A percentile compares a stretch with the other conserved stretches of the same genome.
Evolutionary conservation across 2,797 vertebrate species (phyloP).

Genomic region (Distichodus sexfasciatus): DNA sequence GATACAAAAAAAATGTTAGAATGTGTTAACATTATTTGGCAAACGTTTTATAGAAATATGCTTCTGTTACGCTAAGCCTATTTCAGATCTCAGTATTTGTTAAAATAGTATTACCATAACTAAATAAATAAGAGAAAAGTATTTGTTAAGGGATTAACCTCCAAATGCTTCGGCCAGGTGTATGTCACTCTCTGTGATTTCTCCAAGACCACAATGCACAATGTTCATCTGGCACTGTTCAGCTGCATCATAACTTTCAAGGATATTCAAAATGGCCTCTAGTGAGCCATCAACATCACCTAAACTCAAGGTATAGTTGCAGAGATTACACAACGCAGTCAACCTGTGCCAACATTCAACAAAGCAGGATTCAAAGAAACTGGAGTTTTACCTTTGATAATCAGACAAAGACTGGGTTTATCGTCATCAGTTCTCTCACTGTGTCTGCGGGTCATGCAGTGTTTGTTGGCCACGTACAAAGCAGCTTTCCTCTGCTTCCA

Average conservation of each 20-base stretch:
- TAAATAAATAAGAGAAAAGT: too few species aligned
- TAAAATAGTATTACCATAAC: background rate
- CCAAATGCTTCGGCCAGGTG: constrained; percentile 83
- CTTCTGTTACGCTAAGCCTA: background rate
- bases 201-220: constrained; percentile 88
- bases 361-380: background rate
- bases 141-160: constrained; percentile 66
- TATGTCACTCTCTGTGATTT: constrained; percentile 87
- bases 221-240: constrained; percentile 84
- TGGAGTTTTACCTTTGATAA: constrained; percentile 83
- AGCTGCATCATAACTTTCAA: constrained; percentile 84
- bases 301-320: constrained; percentile 49
- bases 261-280: constrained; percentile 83
- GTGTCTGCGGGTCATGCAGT: constrained; percentile 50
- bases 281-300: constrained; percentile 93
- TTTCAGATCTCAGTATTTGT: background rate
- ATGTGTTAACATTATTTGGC: too few species aligned
- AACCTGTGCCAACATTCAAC: background rate
- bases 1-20: background rate
- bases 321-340: background rate
- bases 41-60: background rate
- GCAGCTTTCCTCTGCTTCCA: constrained; percentile 78
- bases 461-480: constrained; percentile 72
- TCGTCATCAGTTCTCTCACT: constrained; percentile 71
- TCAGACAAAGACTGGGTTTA: constrained; percentile 67